Conservation (phyloP, 35 echinoderm and acorn worm genomes). For the Ophioderma brevispina region DNA sequence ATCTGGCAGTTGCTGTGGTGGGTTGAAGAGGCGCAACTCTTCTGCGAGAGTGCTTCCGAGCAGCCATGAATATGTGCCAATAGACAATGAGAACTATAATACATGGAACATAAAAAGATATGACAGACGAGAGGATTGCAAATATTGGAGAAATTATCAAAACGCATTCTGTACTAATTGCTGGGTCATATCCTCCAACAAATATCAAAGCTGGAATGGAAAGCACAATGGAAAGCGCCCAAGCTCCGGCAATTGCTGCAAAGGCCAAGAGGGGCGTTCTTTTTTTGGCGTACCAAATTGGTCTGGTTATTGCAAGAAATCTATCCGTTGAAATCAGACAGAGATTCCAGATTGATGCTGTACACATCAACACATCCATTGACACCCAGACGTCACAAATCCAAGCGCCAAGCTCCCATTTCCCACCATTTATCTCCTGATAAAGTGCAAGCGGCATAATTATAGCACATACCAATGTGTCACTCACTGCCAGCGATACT, state of each 20-base stretch:
- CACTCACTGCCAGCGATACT: slow-evolving; percentile 78
- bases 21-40: slow-evolving; percentile 11
- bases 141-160: slow-evolving; percentile 31
- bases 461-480: slow-evolving; percentile 52
- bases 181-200: slow-evolving; percentile 30
- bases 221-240: slow-evolving; percentile 42
- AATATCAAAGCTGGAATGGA: slow-evolving; percentile 54
- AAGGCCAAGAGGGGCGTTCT: slow-evolving; percentile 64
- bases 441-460: slow-evolving; percentile 66
- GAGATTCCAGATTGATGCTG: slow-evolving; percentile 77
- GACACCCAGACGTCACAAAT: slow-evolving; percentile 71
- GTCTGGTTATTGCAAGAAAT: slow-evolving; percentile 72
- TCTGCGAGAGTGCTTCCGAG: slow-evolving; percentile 33
- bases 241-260: slow-evolving; percentile 48
- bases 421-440: slow-evolving; percentile 29
- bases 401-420: slow-evolving; percentile 46
- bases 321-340: slow-evolving; percentile 76
- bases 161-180: background rate
- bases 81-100: slow-evolving; percentile 63
- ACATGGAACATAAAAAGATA: slow-evolving; percentile 71
- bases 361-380: slow-evolving; percentile 63
- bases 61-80: slow-evolving; percentile 46
- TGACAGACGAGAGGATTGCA: slow-evolving; percentile 29
- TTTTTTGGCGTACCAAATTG: slow-evolving; percentile 68
- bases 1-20: slow-evolving; percentile 11